A percentile compares a stretch with the other conserved stretches of the same genome.
phyloP scores from a whole-genome alignment of 2,113 vertebrate species.

The Lota lota region DNA sequence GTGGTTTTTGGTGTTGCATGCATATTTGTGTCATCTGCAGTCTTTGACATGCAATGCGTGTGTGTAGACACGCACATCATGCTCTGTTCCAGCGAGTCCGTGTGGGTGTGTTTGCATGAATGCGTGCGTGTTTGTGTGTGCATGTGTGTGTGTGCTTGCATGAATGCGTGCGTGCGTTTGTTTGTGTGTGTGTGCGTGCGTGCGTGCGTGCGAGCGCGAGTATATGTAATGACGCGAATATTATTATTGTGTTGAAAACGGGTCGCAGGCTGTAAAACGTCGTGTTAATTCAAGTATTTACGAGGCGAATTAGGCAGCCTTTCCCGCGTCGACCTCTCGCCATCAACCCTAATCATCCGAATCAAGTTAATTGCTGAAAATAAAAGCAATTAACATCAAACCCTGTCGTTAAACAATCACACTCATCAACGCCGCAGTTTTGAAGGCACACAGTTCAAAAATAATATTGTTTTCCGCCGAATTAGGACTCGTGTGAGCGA shows the following conservation, averaged over 20 bases:
- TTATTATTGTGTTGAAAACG: neutral
- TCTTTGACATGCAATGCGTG: too few species aligned
- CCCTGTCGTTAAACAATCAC: neutral
- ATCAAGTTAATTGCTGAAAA: slow-evolving; percentile 36
- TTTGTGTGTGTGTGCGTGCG: neutral
- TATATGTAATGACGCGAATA: slow-evolving; percentile 2
- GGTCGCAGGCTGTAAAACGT: neutral
- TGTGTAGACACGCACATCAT: too few species aligned
- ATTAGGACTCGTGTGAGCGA: too few species aligned
- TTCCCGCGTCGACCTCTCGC: slow-evolving; percentile 16
- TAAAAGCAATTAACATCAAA: slow-evolving; percentile 35
- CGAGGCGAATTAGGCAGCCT: slow-evolving; percentile 30
- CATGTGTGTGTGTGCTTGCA: neutral
- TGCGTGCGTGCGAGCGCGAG: neutral
- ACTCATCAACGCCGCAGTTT: neutral
- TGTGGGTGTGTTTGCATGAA: too few species aligned
- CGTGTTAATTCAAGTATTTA: slow-evolving; percentile 43
- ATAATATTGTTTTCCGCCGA: neutral
- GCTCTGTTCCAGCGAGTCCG: too few species aligned
- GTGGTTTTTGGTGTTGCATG: too few species aligned
- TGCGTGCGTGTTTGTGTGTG: neutral
- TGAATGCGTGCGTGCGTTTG: slow-evolving; percentile 1
- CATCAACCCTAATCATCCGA: slow-evolving; percentile 39
- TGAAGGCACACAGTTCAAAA: neutral
- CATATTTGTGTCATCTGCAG: too few species aligned